Percentiles rank a stretch among this genome's conserved stretches.
phyloP scores from a whole-genome alignment of 2,888 invertebrate species.

The Oligia latruncula region DNA sequence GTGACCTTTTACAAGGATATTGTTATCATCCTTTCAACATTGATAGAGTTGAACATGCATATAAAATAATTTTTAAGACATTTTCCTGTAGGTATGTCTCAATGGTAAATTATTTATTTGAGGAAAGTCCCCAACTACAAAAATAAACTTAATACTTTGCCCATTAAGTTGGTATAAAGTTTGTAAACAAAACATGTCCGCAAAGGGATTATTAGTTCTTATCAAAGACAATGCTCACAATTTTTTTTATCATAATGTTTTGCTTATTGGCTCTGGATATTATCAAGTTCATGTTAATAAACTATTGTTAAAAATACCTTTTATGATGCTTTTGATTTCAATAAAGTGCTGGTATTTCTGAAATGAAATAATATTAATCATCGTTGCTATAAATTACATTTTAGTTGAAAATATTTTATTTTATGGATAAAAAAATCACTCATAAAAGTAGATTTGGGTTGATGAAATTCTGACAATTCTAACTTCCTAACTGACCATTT shows the following conservation, averaged over 20 bases:
- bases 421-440: too few species aligned
- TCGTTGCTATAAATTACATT: not conserved
- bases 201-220: conserved; percentile 39
- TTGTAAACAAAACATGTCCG: conserved; percentile 51
- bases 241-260: not conserved
- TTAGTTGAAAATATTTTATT: not conserved
- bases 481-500: not conserved
- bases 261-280: conserved; percentile 3
- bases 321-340: not conserved
- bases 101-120: conserved; percentile 1
- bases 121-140: conserved; percentile 11
- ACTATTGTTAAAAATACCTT: not conserved
- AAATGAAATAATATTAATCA: too few species aligned
- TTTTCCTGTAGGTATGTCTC: conserved; percentile 35
- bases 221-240: conserved; percentile 28
- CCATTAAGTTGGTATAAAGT: conserved; percentile 1
- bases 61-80: not conserved
- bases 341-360: not conserved
- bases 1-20: conserved; percentile 38
- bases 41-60: conserved; percentile 6
- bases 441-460: not conserved
- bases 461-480: not conserved
- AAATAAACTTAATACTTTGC: not conserved
- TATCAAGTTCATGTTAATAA: conserved; percentile 17
- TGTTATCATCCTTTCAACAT: conserved; percentile 17